Percentiles rank a stretch among this genome's conserved stretches.
phyloP scores from a whole-genome alignment of 2,113 vertebrate genomes.

The Psophia crepitans region DNA sequence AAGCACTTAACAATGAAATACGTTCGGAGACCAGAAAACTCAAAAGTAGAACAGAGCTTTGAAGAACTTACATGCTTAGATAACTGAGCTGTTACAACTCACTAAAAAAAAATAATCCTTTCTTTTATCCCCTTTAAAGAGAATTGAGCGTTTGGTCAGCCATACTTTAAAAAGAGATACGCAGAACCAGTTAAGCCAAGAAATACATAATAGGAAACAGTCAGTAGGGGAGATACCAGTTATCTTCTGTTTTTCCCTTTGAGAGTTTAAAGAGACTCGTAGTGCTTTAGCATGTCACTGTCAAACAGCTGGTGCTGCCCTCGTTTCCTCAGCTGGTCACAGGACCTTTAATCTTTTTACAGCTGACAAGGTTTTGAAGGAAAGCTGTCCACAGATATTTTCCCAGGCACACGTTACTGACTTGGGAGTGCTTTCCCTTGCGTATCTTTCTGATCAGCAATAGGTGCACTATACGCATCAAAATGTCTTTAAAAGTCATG shows the following conservation, averaged over 20 bases:
- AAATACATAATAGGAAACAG: neutral
- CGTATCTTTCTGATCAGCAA: neutral
- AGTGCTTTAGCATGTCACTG: neutral
- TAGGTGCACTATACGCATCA: neutral
- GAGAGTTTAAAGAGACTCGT: neutral
- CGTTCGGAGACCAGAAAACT: neutral
- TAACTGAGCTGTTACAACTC: neutral
- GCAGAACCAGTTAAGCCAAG: neutral
- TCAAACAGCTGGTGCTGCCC: neutral
- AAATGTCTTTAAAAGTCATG: neutral
- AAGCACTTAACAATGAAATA: conserved; percentile 14
- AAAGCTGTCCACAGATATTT: neutral
- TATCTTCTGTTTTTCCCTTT: neutral
- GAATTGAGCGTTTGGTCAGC: neutral
- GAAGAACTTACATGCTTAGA: neutral
- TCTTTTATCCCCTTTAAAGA: neutral
- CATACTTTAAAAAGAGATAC: neutral
- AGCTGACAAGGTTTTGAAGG: neutral
- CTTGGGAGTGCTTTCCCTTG: neutral
- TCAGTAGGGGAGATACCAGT: neutral
- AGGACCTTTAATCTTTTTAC: neutral
- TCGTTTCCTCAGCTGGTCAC: neutral
- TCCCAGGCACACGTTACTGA: neutral
- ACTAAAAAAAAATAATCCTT: neutral
- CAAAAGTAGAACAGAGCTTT: neutral